Percentiles rank a stretch among this genome's conserved stretches.
Evolutionary conservation across 2,113 vertebrate genomes (phyloP).

Genomic region (Haemorhous mexicanus): DNA sequence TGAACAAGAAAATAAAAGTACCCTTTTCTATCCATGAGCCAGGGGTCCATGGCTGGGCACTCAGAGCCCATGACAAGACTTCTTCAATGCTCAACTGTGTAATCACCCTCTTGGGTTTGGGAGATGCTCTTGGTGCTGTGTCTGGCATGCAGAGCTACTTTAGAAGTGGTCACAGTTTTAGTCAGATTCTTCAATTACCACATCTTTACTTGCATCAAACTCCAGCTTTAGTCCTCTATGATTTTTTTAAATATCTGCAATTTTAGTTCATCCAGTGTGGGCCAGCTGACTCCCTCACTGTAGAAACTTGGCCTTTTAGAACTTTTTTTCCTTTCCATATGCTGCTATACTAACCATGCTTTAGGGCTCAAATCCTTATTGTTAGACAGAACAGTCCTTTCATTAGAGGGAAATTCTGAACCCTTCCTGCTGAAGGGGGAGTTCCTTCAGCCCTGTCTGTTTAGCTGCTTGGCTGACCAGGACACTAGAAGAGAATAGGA

Average conservation of each 20-base stretch:
- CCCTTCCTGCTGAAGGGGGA: background rate
- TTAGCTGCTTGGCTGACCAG: background rate
- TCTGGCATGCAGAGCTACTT: background rate
- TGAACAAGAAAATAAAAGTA: background rate
- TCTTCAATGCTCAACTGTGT: background rate
- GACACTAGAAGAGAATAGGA: background rate
- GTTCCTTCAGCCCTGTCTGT: background rate
- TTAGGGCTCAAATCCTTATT: background rate
- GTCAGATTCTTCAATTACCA: background rate
- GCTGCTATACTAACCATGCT: rapidly evolving
- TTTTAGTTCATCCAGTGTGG: background rate
- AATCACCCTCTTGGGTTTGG: background rate
- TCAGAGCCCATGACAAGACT: background rate
- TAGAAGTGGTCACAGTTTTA: background rate
- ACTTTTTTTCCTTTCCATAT: background rate
- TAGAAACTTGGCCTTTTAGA: background rate
- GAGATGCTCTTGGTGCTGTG: background rate
- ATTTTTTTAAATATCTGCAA: background rate
- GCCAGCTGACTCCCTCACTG: background rate
- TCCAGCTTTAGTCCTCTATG: background rate
- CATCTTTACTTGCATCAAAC: background rate
- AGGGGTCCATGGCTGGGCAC: background rate
- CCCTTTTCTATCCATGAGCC: background rate
- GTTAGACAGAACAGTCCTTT: background rate
- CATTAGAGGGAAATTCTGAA: background rate